A percentile compares a stretch with the other conserved stretches of the same genome.
phyloP scores from a whole-genome alignment of 2,113 vertebrate species.

The Ammospiza caudacuta region DNA sequence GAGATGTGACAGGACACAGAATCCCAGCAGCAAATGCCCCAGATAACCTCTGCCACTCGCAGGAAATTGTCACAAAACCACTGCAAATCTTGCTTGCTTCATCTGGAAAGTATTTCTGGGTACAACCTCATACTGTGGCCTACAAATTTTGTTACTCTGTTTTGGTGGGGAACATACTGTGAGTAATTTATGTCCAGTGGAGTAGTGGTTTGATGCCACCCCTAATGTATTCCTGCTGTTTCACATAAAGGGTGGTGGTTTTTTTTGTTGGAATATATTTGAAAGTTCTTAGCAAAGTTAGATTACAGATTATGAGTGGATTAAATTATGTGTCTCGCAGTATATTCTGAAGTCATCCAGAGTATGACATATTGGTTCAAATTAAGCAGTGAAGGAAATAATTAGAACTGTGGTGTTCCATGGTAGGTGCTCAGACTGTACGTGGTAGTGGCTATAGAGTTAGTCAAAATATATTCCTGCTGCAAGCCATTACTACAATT shows the following conservation, averaged over 20 bases:
- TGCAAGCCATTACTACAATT: not conserved
- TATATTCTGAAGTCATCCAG: not conserved
- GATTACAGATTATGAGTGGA: conserved; percentile 17
- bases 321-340: conserved; percentile 6
- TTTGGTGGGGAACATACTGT: conserved; percentile 24
- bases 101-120: conserved; percentile 63
- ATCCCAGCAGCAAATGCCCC: not conserved
- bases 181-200: conserved; percentile 24
- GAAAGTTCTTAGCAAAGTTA: conserved; percentile 31
- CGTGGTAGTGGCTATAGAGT: not conserved
- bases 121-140: not conserved
- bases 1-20: not conserved
- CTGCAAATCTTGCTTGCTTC: conserved; percentile 25
- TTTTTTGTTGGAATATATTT: conserved; percentile 1
- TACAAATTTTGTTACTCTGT: conserved; percentile 35
- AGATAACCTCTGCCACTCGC: not conserved
- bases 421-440: not conserved
- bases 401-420: not conserved
- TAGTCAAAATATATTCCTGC: conserved; percentile 58
- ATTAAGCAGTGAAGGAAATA: not conserved
- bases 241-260: not conserved
- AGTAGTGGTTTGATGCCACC: conserved; percentile 28
- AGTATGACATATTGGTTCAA: not conserved
- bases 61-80: conserved; percentile 27
- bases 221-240: conserved; percentile 53